Evolutionary conservation across 2,113 vertebrate species (phyloP).

Genomic region (Phrynosoma blainvillii): DNA sequence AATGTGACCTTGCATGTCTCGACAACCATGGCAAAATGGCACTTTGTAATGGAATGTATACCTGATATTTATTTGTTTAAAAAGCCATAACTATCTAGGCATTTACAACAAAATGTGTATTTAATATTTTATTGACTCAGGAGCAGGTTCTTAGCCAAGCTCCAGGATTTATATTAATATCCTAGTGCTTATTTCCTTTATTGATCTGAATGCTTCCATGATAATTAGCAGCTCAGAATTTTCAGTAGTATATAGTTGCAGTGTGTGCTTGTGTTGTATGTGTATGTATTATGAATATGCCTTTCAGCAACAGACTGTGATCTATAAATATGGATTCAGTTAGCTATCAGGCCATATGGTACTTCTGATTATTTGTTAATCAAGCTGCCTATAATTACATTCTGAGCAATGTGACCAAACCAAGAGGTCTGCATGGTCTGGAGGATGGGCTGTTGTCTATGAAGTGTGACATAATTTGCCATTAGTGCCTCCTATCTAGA

Average conservation of each 20-base stretch:
- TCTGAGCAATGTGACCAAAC: not conserved
- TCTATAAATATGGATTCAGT: slow-evolving; percentile 1
- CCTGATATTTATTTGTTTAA: not conserved
- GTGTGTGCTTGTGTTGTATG: not conserved
- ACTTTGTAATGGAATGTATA: not conserved
- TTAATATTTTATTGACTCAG: not conserved
- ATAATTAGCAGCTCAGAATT: not conserved
- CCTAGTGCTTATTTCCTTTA: not conserved
- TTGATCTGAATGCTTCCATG: not conserved
- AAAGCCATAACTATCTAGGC: not conserved
- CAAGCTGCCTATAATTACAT: slow-evolving; percentile 13
- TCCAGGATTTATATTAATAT: not conserved
- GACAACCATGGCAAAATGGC: not conserved
- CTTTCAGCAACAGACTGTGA: slow-evolving; percentile 9
- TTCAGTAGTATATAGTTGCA: not conserved
- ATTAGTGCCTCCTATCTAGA: not conserved
- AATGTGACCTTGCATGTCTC: not conserved
- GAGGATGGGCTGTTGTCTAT: not conserved
- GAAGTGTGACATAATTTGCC: not conserved
- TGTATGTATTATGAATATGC: not conserved
- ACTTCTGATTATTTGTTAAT: slow-evolving; percentile 6
- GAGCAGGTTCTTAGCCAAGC: not conserved
- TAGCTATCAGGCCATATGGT: not conserved
- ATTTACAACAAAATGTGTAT: slow-evolving; percentile 10
- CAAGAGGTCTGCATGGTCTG: not conserved